Evolutionary conservation across 1,140 invertebrate species (phyloP), one percentile per base, ranked within the genome.

Genomic region (Drosophila murphyi): DNA sequence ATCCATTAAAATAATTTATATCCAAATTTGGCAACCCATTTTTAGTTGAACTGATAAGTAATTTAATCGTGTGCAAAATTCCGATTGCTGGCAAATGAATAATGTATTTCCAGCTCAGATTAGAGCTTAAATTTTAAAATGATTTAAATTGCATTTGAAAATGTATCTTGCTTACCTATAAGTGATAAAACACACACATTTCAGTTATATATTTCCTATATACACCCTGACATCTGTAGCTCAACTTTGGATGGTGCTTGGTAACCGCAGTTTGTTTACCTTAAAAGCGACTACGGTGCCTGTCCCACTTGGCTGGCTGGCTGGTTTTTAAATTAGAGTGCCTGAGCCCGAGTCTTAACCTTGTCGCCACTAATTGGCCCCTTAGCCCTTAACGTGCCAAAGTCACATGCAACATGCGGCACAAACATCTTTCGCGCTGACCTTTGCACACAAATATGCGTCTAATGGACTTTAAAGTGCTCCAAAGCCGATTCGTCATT

Each of bases 311-410:
- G 29, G 35, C 45, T 28, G 50, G 12, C 35, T 48, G 31, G 29
- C 41, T 41, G 20, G 8, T 28, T 52, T 69, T 71, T 65, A 64
- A 65, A 64, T 63, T 51, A 61, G 45, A 47, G 54, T 47, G 43
- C 55, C 54, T 51, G 63, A 71, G 80, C 69, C 64, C 10, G 28
- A 68, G 50, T 75, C 80, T 80, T 88, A 89, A 85, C 83, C 83
- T 88, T 88, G 83, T 89, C 80, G 83, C 83, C 73, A 85, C 76
- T 80, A 89, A 89, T 89, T 88, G 82, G 80, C 55, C 50, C 55
- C 72, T 52, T 50, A 50, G 54, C 80, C 59, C 37, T 43, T 71
- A 70, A 75, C 60, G 47, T 75, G 76, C 54, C 70, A 88, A 80
- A 82, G 72, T 88, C 70, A 69, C 76, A 78, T 72, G 56, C 67